Evolutionary conservation across 2,797 vertebrate genomes (phyloP).

Genomic region (Zalophus californianus): DNA sequence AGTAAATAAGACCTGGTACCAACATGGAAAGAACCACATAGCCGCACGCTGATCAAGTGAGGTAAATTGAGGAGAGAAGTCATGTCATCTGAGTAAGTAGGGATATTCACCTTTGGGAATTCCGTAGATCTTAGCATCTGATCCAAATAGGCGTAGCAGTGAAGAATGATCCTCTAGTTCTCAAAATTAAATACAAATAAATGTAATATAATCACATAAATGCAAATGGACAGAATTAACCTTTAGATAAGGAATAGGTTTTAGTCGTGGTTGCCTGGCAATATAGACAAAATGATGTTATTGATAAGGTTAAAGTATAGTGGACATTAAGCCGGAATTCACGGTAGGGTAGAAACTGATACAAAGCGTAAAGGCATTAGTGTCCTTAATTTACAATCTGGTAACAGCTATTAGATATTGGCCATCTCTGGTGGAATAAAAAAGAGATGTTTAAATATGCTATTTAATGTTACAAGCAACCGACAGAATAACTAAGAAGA

Average conservation of each 20-base stretch:
- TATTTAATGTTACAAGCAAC: not conserved
- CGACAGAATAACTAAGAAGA: not conserved
- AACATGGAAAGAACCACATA: not conserved
- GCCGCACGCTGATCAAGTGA: not conserved
- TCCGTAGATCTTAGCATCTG: not conserved
- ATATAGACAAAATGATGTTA: not conserved
- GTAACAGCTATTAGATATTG: no score
- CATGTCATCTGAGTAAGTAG: not conserved
- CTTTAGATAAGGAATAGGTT: not conserved
- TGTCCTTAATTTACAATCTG: not conserved
- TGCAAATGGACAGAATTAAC: not conserved
- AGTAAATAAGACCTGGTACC: not conserved
- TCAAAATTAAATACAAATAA: not conserved
- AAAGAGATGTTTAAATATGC: not conserved
- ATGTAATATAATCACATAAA: not conserved
- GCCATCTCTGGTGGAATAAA: not conserved
- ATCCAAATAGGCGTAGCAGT: not conserved
- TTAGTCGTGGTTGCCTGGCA: fast-evolving
- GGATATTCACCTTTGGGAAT: not conserved
- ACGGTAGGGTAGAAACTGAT: not conserved
- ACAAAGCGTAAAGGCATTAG: fast-evolving
- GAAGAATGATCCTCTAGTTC: not conserved
- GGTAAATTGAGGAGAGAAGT: not conserved
- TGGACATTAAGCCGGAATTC: not conserved
- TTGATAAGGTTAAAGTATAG: not conserved